phyloP scores from a whole-genome alignment of 2,888 invertebrate genomes.

The Meiosimyza decipiens region DNA sequence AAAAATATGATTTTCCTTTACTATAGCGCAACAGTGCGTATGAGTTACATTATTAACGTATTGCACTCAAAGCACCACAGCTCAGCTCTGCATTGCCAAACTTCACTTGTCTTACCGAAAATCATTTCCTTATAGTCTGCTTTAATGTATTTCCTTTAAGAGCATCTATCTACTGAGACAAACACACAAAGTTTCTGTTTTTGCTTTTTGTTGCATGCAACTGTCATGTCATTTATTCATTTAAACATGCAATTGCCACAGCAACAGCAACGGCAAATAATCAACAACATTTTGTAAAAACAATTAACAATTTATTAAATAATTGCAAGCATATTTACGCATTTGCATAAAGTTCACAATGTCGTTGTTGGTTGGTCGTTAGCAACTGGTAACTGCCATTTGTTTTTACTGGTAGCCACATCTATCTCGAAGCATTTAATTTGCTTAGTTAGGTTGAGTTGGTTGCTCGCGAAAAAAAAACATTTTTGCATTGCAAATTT shows the following conservation, averaged over 20 bases:
- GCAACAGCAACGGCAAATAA: too few species aligned
- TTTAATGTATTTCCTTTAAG: too few species aligned
- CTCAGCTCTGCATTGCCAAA: too few species aligned
- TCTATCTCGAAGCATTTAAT: background rate
- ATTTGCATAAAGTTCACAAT: constrained; percentile 25
- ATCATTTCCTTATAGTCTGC: too few species aligned
- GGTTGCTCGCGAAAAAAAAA: background rate
- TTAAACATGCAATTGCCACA: too few species aligned
- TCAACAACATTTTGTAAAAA: constrained; percentile 25
- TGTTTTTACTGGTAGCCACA: background rate
- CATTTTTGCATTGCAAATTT: constrained; percentile 21
- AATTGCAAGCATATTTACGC: constrained; percentile 34
- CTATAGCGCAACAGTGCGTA: too few species aligned
- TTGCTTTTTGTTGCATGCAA: too few species aligned
- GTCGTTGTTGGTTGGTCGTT: constrained; percentile 1
- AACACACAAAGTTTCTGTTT: background rate
- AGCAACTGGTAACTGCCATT: background rate
- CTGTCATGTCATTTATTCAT: too few species aligned
- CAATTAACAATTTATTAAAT: constrained; percentile 39
- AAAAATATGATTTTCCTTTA: too few species aligned
- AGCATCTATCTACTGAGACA: constrained; percentile 5
- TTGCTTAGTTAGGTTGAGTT: background rate
- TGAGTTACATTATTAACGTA: too few species aligned
- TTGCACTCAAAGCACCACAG: too few species aligned
- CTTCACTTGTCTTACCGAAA: too few species aligned